phyloP scores from a whole-genome alignment of 2,113 vertebrate genomes.

The Poecile atricapillus region DNA sequence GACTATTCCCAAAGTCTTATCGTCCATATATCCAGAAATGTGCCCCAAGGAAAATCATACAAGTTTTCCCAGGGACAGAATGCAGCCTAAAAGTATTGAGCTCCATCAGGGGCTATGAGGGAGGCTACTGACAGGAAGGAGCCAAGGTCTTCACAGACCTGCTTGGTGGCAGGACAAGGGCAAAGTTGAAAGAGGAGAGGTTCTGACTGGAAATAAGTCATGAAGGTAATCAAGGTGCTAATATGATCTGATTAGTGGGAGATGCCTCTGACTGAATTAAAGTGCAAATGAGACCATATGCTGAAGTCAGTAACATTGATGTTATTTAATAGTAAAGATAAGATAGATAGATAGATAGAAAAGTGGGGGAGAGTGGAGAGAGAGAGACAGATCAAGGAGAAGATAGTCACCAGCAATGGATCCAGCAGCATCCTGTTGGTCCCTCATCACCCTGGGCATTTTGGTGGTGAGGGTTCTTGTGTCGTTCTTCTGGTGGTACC shows the following conservation, averaged over 20 bases:
- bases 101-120: accelerated
- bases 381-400: background rate
- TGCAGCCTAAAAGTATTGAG: background rate
- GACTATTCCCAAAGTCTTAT: background rate
- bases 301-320: background rate
- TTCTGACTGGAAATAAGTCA: background rate
- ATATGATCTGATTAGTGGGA: background rate
- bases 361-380: background rate
- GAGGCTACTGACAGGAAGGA: background rate
- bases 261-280: background rate
- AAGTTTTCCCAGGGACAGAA: background rate
- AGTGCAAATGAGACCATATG: background rate
- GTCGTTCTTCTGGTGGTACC: background rate
- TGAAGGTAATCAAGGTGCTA: background rate
- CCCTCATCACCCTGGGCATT: background rate
- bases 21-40: background rate
- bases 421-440: background rate
- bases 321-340: background rate
- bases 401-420: background rate
- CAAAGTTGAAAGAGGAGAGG: background rate
- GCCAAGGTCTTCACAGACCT: background rate
- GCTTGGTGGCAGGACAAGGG: background rate
- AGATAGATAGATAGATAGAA: background rate
- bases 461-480: background rate
- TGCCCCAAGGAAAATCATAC: background rate